Percentiles rank a stretch among this genome's conserved stretches.
These are phyloP conservation scores for Drosophila kuntzei DNA, from an alignment of 2,888 invertebrate species.

Conservation along the genomic window DNA sequence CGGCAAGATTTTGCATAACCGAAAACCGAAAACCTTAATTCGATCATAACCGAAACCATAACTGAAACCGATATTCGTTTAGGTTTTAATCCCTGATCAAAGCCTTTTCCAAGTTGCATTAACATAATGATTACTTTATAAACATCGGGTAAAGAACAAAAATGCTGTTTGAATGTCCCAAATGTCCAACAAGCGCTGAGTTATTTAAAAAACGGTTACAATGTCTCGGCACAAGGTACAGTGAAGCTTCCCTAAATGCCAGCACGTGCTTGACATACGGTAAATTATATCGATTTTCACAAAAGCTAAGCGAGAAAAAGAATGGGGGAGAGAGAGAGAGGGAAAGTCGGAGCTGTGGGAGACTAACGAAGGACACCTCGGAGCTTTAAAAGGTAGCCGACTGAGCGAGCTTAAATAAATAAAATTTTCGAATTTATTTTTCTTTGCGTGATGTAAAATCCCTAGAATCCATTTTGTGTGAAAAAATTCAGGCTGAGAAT, in stretches of 20 bases:
- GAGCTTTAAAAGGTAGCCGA: conserved; percentile 40
- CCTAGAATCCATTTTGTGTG: conserved; percentile 38
- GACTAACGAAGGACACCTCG: conserved; percentile 37
- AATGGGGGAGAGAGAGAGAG: neutral
- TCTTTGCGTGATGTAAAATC: conserved; percentile 24
- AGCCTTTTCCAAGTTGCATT: neutral
- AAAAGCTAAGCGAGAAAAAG: conserved; percentile 1
- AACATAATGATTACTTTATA: neutral
- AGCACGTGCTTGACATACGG: conserved; percentile 57
- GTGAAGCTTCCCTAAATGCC: conserved; percentile 42
- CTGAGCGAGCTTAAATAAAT: conserved; percentile 51
- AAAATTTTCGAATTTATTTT: conserved; percentile 45
- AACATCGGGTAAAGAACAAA: neutral
- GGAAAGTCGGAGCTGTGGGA: neutral
- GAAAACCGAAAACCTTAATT: too few relatives aligned
- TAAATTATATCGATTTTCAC: conserved; percentile 58
- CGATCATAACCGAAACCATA: too few relatives aligned
- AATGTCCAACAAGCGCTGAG: conserved; percentile 24
- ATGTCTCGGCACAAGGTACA: conserved; percentile 23
- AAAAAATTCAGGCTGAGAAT: conserved; percentile 25
- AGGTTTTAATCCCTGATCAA: too few relatives aligned
- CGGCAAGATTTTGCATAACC: too few relatives aligned
- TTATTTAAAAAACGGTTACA: conserved; percentile 43
- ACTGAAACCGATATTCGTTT: too few relatives aligned
- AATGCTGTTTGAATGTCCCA: conserved; percentile 3